Conservation (phyloP, 2,113 vertebrate genomes). For the Atlantisia rogersi region DNA sequence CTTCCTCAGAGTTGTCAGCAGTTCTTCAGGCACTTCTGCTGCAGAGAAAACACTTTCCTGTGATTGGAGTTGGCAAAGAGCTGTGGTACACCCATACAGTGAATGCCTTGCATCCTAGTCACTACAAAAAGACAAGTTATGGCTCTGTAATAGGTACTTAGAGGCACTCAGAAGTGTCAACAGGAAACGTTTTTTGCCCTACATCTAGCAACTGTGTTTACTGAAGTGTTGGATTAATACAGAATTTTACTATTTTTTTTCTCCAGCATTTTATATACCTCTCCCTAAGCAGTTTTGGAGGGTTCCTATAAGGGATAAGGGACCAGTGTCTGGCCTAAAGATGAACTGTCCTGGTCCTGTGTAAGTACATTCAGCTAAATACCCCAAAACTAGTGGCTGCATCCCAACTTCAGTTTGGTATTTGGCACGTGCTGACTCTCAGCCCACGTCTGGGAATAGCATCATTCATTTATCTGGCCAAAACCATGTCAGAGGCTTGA, state of each 20-base stretch:
- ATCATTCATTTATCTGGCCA: rapidly evolving
- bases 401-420: neutral
- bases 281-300: neutral
- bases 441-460: neutral
- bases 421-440: neutral
- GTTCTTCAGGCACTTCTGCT: neutral
- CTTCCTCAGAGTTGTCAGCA: neutral
- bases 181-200: neutral
- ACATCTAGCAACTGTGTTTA: neutral
- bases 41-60: neutral
- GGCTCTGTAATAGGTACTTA: neutral
- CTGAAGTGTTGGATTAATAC: neutral
- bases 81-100: neutral
- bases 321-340: neutral
- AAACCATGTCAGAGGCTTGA: neutral
- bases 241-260: neutral
- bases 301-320: neutral
- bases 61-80: neutral
- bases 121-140: neutral
- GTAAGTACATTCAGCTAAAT: neutral
- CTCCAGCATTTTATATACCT: neutral
- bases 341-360: neutral
- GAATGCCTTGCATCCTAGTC: neutral
- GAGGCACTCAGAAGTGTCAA: neutral
- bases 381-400: neutral